A percentile compares a stretch with the other conserved stretches of the same genome.
phyloP scores from a whole-genome alignment of 2,113 vertebrate genomes.

The Nerophis ophidion region DNA sequence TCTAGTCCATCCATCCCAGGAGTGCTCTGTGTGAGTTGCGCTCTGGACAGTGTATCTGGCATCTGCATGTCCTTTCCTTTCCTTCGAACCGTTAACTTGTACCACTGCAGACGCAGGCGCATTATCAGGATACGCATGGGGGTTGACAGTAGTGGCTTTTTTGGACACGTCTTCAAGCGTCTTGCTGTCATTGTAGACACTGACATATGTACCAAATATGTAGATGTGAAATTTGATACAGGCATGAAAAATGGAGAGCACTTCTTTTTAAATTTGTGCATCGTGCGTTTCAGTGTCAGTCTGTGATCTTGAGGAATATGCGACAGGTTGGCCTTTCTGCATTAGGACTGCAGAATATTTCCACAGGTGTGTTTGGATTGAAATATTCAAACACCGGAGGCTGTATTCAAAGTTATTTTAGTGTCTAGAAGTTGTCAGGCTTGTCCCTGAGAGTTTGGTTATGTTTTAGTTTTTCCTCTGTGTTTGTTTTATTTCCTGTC shows the following conservation, averaged over 20 bases:
- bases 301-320: not conserved
- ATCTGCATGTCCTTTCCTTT: slow-evolving; percentile 20
- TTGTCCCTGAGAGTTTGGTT: too few species aligned
- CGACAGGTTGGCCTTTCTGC: not conserved
- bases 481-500: too few species aligned
- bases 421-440: too few species aligned
- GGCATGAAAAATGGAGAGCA: slow-evolving; percentile 6
- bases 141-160: slow-evolving; percentile 14
- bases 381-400: not conserved
- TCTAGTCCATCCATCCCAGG: not conserved
- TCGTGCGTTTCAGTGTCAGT: slow-evolving; percentile 6
- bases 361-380: not conserved
- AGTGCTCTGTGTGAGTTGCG: slow-evolving; percentile 5
- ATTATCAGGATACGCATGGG: slow-evolving; percentile 28
- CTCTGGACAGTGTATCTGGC: slow-evolving; percentile 13
- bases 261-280: not conserved
- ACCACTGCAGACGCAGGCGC: slow-evolving; percentile 15
- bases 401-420: not conserved
- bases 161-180: slow-evolving; percentile 27
- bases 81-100: slow-evolving; percentile 12
- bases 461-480: too few species aligned
- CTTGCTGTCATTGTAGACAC: slow-evolving; percentile 23
- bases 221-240: not conserved
- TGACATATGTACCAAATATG: slow-evolving; percentile 23
- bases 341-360: slow-evolving; percentile 3